Base-by-base conservation (phyloP, 2,888 invertebrate species). In the Drosophila neutralis region DNA sequence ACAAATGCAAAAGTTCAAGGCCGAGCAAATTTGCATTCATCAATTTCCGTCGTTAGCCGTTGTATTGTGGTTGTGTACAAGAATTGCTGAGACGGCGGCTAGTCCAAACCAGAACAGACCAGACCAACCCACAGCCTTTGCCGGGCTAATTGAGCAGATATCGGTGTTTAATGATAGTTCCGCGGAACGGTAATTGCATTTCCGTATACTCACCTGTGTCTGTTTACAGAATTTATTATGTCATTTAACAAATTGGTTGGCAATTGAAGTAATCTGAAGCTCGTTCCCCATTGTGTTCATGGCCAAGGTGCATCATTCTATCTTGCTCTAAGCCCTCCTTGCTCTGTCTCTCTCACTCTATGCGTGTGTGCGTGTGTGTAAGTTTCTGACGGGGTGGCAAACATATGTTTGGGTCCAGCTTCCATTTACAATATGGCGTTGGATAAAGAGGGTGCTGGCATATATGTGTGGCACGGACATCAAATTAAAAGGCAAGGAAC, bases 1-100 rank as follows among this genome's bases (percentile, higher is more conserved):
- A 11, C 13, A 83, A 83, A 81, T 73, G 85, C 82, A 73, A 89
- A 84, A 89, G 89, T 89, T 83, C 83, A 89, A 27, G 90, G 82
- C 18, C 82, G 13, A n/a, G 36, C 10, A 36, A 81, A 72, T 81
- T 67, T 71, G 78, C 77, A 81, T 81, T 81, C 64, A 81, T 71
- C 66, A 77, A 56, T 77, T 56, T 24, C 38, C 27, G 7, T 60
- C 33, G 65, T 48, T 64, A n/a, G 21, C 48, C 29, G 49, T 42
- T 66, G 40, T 35, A 24, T 31, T 45, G 49, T 52, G 45, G 56
- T 62, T 36, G 63, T 45, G 21, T 15, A 7, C 13, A 13, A 21
- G 13, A 7, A 45, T 21, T 24, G 21, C 45, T 45, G 15, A 15
- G 13, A 45, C 21, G 21, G 21, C 42, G 21, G 21, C 21, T 7